These are phyloP conservation scores for Malacoraja senta DNA, from an alignment of 2,797 vertebrate genomes.

Conservation along the genomic window DNA sequence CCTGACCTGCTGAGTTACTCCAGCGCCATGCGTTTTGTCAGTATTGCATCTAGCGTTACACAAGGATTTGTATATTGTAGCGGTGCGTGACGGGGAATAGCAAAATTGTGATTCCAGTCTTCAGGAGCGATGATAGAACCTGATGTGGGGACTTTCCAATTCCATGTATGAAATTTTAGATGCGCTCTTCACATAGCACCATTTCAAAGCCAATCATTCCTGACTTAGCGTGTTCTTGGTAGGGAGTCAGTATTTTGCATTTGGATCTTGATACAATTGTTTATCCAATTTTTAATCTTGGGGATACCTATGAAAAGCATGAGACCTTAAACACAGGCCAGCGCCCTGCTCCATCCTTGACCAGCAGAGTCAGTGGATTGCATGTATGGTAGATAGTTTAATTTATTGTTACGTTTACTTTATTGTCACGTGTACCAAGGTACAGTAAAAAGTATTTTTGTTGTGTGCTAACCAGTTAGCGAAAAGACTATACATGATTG, in stretches of 20 bases:
- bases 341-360: background rate
- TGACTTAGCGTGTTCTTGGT: background rate
- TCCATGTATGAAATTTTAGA: background rate
- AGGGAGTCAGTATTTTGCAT: background rate
- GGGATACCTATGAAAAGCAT: background rate
- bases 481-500: too few species aligned
- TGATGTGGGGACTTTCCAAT: background rate
- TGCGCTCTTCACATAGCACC: background rate
- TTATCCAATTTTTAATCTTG: background rate
- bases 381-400: background rate
- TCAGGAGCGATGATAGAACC: too few species aligned
- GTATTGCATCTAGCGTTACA: background rate
- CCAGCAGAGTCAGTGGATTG: background rate
- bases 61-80: background rate
- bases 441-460: too few species aligned
- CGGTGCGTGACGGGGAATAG: background rate
- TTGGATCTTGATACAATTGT: background rate
- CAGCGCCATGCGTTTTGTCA: background rate
- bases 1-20: too few species aligned
- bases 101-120: background rate
- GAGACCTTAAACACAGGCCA: background rate
- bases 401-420: too few species aligned
- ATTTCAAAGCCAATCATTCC: background rate
- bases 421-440: too few species aligned
- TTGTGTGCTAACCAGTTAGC: too few species aligned